Evolutionary conservation across 64 coral and sea anemone genomes (phyloP).

Genomic region (Pachyseris speciosa): DNA sequence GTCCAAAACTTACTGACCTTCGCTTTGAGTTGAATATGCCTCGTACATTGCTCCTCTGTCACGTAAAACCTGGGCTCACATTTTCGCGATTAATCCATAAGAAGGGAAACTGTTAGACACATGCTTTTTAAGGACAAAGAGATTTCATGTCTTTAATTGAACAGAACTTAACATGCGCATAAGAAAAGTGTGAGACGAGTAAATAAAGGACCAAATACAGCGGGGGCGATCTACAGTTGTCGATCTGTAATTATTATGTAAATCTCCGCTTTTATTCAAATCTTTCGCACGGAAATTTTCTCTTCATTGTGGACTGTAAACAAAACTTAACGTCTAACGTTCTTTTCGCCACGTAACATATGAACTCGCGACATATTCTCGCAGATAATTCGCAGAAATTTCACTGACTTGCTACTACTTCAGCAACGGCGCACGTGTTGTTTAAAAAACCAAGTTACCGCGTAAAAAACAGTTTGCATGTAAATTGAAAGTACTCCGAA

Average conservation of each 20-base stretch:
- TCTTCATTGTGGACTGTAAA: constrained; percentile 28
- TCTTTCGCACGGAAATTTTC: background rate
- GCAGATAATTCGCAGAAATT: background rate
- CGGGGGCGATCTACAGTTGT: background rate
- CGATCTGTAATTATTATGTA: constrained; percentile 28
- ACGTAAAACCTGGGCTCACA: background rate
- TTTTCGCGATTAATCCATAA: background rate
- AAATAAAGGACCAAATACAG: background rate
- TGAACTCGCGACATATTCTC: background rate
- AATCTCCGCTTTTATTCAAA: constrained; percentile 41
- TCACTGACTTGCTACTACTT: background rate
- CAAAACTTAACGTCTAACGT: background rate
- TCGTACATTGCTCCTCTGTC: background rate
- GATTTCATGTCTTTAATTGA: background rate
- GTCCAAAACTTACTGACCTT: background rate
- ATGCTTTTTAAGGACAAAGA: background rate
- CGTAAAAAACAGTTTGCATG: background rate
- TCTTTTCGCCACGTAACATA: background rate
- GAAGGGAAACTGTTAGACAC: background rate
- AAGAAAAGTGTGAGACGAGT: background rate
- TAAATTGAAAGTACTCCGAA: background rate
- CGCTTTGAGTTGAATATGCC: background rate
- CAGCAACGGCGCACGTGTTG: background rate
- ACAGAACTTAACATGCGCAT: background rate
- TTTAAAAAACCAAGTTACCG: background rate